Evolutionary conservation across 2,113 vertebrate genomes (phyloP).

Genomic region (Phalacrocorax brasilianus): DNA sequence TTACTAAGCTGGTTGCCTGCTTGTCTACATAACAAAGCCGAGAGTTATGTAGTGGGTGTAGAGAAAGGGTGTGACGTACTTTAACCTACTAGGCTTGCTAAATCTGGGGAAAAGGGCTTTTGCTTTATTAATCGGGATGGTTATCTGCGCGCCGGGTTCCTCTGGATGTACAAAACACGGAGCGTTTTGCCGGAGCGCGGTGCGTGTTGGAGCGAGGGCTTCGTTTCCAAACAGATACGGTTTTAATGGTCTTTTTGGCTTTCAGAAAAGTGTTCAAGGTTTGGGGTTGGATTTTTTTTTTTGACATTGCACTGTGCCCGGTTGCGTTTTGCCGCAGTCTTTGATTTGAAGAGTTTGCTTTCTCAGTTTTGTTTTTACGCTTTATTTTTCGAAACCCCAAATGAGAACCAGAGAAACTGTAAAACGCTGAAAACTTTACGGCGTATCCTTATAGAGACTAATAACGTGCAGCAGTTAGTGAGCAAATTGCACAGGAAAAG

Average conservation of each 20-base stretch:
- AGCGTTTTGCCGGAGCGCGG: background rate
- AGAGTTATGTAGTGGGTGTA: constrained; percentile 1
- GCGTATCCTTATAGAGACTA: background rate
- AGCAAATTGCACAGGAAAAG: background rate
- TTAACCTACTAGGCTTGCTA: background rate
- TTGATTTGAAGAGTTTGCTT: background rate
- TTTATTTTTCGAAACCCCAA: background rate
- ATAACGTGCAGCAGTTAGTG: background rate
- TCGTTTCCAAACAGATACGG: background rate
- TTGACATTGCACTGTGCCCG: background rate
- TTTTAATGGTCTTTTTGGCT: background rate
- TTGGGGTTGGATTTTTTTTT: background rate
- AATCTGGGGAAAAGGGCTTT: constrained; percentile 20
- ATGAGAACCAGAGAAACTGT: background rate
- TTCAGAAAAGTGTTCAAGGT: background rate
- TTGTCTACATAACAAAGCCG: constrained; percentile 11
- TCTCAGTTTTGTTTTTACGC: background rate
- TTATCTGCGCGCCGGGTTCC: background rate
- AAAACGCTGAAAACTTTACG: background rate
- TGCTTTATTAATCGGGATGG: background rate
- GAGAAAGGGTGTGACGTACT: constrained; percentile 19
- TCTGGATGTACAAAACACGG: rapidly evolving
- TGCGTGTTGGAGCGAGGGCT: background rate
- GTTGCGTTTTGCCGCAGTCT: background rate
- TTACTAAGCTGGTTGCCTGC: constrained; percentile 35